Evolutionary conservation across 53 echinoderm and acorn worm genomes (phyloP).

Genomic region (Mesocentrotus franciscanus): DNA sequence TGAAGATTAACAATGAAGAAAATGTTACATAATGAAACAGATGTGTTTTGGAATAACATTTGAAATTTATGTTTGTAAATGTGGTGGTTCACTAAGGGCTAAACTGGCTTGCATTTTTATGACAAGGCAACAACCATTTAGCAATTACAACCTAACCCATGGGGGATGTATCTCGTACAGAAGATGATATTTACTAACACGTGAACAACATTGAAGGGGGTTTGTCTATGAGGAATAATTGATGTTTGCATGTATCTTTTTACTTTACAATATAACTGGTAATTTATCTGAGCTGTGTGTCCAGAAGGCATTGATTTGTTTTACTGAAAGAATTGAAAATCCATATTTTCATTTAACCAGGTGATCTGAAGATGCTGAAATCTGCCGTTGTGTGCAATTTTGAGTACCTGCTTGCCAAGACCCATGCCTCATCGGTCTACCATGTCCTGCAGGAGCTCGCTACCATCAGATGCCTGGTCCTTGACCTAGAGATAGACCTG

Average conservation of each 20-base stretch:
- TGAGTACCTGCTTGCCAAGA: constrained; percentile 96
- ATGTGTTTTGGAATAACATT: too few relatives aligned
- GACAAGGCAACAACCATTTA: too few relatives aligned
- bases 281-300: not conserved
- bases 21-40: too few relatives aligned
- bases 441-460: constrained; percentile 91
- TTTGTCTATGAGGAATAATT: not conserved
- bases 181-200: not conserved
- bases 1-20: too few relatives aligned
- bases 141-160: not conserved
- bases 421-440: constrained; percentile 93
- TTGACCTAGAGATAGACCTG: constrained; percentile 97
- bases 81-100: too few relatives aligned
- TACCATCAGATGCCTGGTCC: constrained; percentile 79
- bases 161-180: not conserved
- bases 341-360: constrained; percentile 55
- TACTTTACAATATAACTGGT: not conserved
- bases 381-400: constrained; percentile 91
- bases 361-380: constrained; percentile 85
- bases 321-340: not conserved
- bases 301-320: not conserved
- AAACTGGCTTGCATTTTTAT: too few relatives aligned
- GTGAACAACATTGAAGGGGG: not conserved
- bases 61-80: too few relatives aligned
- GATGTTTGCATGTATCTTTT: too few relatives aligned